phyloP scores from a whole-genome alignment of 2,888 invertebrate species.

The Rutpela maculata region DNA sequence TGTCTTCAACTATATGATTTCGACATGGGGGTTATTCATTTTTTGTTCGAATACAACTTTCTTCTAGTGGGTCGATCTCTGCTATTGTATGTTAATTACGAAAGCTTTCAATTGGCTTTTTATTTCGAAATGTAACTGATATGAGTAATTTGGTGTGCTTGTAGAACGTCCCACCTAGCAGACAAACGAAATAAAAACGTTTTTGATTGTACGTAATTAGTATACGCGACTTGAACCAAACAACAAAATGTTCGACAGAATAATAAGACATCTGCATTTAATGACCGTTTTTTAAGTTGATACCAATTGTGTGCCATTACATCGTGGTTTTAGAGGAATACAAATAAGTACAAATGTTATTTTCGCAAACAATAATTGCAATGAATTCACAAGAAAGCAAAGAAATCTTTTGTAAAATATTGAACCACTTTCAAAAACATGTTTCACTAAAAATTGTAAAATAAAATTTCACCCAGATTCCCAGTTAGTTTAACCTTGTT shows the following conservation, averaged over 20 bases:
- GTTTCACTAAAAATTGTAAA: too few relatives aligned
- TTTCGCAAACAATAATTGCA: too few relatives aligned
- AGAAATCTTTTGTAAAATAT: too few relatives aligned
- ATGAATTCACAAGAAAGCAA: too few relatives aligned
- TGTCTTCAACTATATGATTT: constrained; percentile 21
- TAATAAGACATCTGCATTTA: background rate
- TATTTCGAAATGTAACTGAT: constrained; percentile 30
- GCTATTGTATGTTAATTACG: constrained; percentile 41
- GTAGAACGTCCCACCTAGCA: constrained; percentile 49
- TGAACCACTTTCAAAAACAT: too few relatives aligned
- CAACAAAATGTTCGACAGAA: background rate
- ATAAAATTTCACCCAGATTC: too few relatives aligned
- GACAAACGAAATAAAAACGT: background rate
- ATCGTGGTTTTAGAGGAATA: too few relatives aligned
- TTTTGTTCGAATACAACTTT: constrained; percentile 27
- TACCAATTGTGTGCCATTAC: too few relatives aligned
- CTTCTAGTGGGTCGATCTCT: constrained; percentile 33
- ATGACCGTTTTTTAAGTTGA: background rate
- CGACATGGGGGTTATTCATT: constrained; percentile 14
- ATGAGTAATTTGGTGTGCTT: constrained; percentile 26
- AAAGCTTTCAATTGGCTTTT: constrained; percentile 31
- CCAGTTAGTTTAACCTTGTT: too few relatives aligned
- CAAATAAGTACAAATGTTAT: too few relatives aligned
- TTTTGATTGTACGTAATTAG: background rate
- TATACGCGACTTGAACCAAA: background rate